Evolutionary conservation across 2,113 vertebrate species (phyloP).

Genomic region (Parus major): DNA sequence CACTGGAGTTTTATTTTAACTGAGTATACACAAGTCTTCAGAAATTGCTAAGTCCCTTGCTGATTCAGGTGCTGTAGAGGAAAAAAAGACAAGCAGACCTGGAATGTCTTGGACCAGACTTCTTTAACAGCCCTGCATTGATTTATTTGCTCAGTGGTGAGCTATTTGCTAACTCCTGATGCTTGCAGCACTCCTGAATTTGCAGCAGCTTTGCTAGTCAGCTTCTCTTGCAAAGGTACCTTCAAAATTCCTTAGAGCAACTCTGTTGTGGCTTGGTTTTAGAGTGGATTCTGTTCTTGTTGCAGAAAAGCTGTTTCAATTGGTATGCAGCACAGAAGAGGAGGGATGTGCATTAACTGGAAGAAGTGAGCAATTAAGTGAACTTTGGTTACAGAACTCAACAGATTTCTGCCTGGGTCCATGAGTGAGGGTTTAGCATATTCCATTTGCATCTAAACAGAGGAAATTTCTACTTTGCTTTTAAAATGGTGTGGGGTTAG

Average conservation of each 20-base stretch:
- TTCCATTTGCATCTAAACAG: not conserved
- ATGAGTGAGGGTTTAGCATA: not conserved
- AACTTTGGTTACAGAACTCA: slow-evolving; percentile 25
- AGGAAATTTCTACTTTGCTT: not conserved
- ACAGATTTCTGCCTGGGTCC: slow-evolving; percentile 15
- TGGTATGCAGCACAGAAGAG: not conserved
- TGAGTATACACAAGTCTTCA: not conserved
- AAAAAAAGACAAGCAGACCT: not conserved
- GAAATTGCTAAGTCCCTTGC: slow-evolving; percentile 9
- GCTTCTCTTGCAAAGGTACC: not conserved
- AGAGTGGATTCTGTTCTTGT: not conserved
- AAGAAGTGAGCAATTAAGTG: slow-evolving; percentile 4
- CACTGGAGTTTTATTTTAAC: slow-evolving; percentile 9
- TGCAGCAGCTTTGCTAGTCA: not conserved
- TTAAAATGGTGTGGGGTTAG: not conserved
- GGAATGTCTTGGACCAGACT: not conserved
- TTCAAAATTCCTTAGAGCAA: not conserved
- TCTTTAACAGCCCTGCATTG: not conserved
- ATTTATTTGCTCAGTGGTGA: not conserved
- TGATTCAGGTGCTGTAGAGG: not conserved
- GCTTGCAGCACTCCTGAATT: not conserved
- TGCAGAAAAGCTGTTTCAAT: not conserved
- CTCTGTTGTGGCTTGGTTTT: not conserved
- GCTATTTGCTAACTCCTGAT: not conserved
- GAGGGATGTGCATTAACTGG: not conserved